A percentile compares a stretch with the other conserved stretches of the same genome.
Conservation (phyloP, 2,797 vertebrate species). For the Paguma larvata region DNA sequence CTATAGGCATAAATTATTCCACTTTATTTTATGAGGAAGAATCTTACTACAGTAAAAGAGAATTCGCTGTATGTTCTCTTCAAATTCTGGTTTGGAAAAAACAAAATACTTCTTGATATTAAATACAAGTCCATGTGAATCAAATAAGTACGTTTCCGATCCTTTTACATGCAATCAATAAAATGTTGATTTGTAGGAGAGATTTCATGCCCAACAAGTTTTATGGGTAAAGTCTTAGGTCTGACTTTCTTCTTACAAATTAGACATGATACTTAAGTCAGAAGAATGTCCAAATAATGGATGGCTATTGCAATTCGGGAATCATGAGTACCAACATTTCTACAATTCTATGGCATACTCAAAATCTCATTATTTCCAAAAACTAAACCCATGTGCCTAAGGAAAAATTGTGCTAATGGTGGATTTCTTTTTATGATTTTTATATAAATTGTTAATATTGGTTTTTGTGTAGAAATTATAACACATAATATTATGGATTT, state of each 20-base stretch:
- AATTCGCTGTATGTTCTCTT: conserved; percentile 13
- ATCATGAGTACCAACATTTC: not conserved
- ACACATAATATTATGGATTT: conserved; percentile 32
- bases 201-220: conserved; percentile 33
- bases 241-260: conserved; percentile 55
- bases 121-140: conserved; percentile 40
- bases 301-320: not conserved
- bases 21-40: conserved; percentile 21
- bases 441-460: conserved; percentile 37
- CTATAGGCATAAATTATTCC: not conserved
- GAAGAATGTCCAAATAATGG: conserved; percentile 17
- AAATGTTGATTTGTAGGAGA: conserved; percentile 60
- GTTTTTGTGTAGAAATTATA: conserved; percentile 18
- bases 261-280: not conserved
- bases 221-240: not conserved
- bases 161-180: conserved; percentile 51
- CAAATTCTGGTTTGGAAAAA: conserved; percentile 2
- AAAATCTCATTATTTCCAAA: conserved; percentile 55
- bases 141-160: conserved; percentile 23
- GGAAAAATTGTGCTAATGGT: conserved; percentile 32
- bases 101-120: not conserved
- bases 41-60: not conserved
- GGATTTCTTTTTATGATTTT: conserved; percentile 31
- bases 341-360: conserved; percentile 6
- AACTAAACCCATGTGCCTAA: not conserved